Evolutionary conservation across 2,113 vertebrate genomes (phyloP).

Genomic region (Haplochromis burtoni): DNA sequence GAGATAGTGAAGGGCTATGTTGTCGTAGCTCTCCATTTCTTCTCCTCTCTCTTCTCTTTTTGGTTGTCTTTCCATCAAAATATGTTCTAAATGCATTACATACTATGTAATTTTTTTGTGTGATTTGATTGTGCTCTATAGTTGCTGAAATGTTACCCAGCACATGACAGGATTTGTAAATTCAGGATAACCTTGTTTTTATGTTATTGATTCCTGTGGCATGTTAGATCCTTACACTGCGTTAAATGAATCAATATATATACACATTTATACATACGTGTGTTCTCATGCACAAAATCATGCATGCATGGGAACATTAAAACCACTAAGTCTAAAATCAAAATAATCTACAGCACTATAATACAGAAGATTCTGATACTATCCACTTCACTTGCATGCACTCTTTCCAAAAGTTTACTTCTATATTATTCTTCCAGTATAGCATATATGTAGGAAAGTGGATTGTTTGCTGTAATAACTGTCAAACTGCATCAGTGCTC

Average conservation of each 20-base stretch:
- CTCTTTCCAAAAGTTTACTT: background rate
- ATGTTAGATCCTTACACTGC: slow-evolving; percentile 6
- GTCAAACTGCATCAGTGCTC: slow-evolving; percentile 10
- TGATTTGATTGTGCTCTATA: background rate
- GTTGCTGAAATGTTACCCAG: slow-evolving; percentile 31
- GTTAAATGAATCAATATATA: slow-evolving; percentile 24
- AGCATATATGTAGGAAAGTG: slow-evolving; percentile 12
- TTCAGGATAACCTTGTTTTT: slow-evolving; percentile 38
- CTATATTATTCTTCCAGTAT: background rate
- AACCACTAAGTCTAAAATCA: background rate
- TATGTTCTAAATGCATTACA: background rate
- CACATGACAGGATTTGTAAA: slow-evolving; percentile 26
- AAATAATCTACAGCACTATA: background rate
- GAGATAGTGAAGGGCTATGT: slow-evolving; percentile 87
- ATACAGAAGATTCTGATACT: background rate
- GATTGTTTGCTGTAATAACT: slow-evolving; percentile 52
- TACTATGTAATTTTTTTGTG: background rate
- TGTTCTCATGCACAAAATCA: slow-evolving; percentile 12
- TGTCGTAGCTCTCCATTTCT: slow-evolving; percentile 81
- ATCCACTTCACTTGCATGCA: background rate
- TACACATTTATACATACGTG: background rate
- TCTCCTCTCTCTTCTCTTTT: slow-evolving; percentile 33
- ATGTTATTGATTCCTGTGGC: slow-evolving; percentile 40
- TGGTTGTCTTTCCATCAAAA: background rate
- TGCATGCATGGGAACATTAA: background rate